phyloP scores from a whole-genome alignment of 64 coral and sea anemone genomes.

The Exaiptasia diaphana region DNA sequence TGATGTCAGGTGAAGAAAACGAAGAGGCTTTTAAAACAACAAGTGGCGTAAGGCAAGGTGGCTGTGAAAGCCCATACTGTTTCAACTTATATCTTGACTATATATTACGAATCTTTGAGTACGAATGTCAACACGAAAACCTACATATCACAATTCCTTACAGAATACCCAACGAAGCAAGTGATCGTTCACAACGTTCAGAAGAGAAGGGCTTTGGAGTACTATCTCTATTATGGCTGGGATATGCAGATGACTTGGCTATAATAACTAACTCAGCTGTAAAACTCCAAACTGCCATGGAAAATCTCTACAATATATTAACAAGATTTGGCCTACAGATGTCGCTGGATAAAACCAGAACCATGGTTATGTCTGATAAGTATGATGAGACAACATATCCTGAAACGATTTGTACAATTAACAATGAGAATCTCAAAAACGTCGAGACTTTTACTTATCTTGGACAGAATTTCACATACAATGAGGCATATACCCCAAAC shows the following conservation, averaged over 20 bases:
- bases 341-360: not conserved
- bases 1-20: not conserved
- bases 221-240: not conserved
- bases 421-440: conserved; percentile 2
- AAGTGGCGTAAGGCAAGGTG: not conserved
- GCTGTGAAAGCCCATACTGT: too few species aligned
- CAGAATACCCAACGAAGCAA: not conserved
- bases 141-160: not conserved
- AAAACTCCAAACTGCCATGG: not conserved
- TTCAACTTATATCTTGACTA: too few species aligned
- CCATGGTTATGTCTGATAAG: not conserved
- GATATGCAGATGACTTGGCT: not conserved
- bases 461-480: conserved; percentile 4
- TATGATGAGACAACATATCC: not conserved
- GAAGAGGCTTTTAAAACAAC: not conserved
- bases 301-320: not conserved
- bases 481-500: not conserved
- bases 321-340: not conserved
- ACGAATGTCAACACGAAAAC: not conserved
- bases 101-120: not conserved
- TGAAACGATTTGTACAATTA: conserved; percentile 11
- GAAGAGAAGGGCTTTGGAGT: not conserved
- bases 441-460: not conserved
- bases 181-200: not conserved
- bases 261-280: not conserved